These are phyloP conservation scores for Siphonodentalium dalli DNA, from an alignment of 2,888 invertebrate genomes.

Conservation along the genomic window DNA sequence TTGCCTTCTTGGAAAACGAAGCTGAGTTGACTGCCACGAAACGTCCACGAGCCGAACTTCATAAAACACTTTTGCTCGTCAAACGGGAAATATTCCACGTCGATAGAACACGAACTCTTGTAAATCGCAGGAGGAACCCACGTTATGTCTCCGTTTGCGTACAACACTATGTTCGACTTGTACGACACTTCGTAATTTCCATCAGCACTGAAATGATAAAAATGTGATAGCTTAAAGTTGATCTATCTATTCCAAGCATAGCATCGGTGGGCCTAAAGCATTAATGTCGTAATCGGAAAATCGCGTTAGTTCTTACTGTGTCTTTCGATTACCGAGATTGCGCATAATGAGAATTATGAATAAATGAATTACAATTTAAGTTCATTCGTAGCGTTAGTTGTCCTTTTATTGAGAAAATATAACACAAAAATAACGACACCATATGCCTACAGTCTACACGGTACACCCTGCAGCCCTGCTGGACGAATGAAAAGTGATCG, in stretches of 20 bases:
- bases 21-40: constrained; percentile 58
- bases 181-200: constrained; percentile 99
- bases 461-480: too few relatives aligned
- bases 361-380: background rate
- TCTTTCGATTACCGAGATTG: too few relatives aligned
- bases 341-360: background rate
- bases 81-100: constrained; percentile 96
- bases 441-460: too few relatives aligned
- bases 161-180: constrained; percentile 97
- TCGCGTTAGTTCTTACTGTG: too few relatives aligned
- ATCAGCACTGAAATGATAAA: constrained; percentile 81
- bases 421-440: too few relatives aligned
- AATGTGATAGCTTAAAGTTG: too few relatives aligned
- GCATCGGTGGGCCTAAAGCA: too few relatives aligned
- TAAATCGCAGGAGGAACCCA: constrained; percentile 99
- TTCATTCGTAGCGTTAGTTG: too few relatives aligned
- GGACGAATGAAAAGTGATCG: too few relatives aligned
- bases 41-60: constrained; percentile 84
- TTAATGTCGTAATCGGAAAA: too few relatives aligned
- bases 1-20: constrained; percentile 44
- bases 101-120: constrained; percentile 98
- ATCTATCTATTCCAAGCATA: too few relatives aligned
- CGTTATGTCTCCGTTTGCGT: constrained; percentile 91
- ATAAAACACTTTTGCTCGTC: constrained; percentile 99
- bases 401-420: too few relatives aligned